Conservation (phyloP, 2,797 vertebrate genomes). For the Poeciliopsis infans region DNA sequence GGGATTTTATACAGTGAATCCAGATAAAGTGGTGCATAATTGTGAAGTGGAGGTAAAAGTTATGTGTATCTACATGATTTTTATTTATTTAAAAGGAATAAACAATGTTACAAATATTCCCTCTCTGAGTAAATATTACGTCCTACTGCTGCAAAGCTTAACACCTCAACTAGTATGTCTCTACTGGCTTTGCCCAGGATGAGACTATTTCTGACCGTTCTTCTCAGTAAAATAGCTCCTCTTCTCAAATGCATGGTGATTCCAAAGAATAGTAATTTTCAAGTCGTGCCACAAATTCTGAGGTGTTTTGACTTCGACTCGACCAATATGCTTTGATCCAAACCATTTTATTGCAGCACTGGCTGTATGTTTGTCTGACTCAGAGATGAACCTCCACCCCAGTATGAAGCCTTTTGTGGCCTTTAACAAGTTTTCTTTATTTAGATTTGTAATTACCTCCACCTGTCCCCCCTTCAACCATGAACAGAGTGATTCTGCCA, state of each 20-base stretch:
- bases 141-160: background rate
- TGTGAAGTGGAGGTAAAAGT: background rate
- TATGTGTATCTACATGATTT: background rate
- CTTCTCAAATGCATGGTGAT: background rate
- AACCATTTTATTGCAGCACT: background rate
- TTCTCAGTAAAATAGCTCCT: background rate
- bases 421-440: background rate
- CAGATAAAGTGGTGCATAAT: background rate
- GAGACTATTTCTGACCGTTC: background rate
- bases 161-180: background rate
- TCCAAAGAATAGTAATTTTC: background rate
- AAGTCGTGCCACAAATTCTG: background rate
- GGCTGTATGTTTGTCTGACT: background rate
- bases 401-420: background rate
- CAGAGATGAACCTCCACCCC: background rate
- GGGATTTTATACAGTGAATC: background rate
- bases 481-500: background rate
- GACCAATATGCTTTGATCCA: background rate
- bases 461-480: background rate
- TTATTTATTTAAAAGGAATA: background rate
- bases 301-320: background rate
- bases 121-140: background rate
- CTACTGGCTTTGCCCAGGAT: background rate
- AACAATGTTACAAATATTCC: background rate
- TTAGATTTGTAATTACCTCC: background rate